Percentiles rank a stretch among this genome's conserved stretches.
phyloP scores from a whole-genome alignment of 2,888 invertebrate species.

The Polydrusus cervinus region DNA sequence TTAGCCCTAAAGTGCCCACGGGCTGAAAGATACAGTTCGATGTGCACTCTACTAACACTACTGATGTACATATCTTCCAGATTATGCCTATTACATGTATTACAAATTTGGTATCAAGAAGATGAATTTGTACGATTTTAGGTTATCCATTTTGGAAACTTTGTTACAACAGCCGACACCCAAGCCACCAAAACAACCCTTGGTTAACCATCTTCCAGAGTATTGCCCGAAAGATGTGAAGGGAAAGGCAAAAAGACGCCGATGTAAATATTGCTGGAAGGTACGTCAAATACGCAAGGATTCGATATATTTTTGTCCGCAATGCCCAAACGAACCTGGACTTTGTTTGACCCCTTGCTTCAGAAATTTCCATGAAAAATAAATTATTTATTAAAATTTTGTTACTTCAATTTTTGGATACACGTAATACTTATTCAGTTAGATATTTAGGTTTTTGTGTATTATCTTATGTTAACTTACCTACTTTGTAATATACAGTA shows the following conservation, averaged over 20 bases:
- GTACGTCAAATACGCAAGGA: no score
- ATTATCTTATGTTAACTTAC: not conserved
- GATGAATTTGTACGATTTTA: conserved; percentile 5
- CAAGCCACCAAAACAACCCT: not conserved
- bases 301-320: no score
- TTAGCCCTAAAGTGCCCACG: no score
- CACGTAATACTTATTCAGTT: not conserved
- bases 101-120: not conserved
- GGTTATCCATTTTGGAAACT: not conserved
- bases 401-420: not conserved
- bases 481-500: not conserved
- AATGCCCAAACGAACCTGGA: not conserved
- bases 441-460: not conserved
- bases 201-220: conserved; percentile 3
- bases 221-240: not conserved
- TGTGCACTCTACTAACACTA: no score
- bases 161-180: not conserved
- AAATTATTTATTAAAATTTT: not conserved
- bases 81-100: not conserved
- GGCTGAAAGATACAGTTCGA: no score
- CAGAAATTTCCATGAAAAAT: not conserved
- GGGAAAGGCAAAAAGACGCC: not conserved
- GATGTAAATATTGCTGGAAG: not conserved
- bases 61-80: not conserved
- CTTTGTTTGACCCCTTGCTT: conserved; percentile 1